Base-by-base conservation (phyloP, 2,113 vertebrate genomes). In the Hypanus sabinus region DNA sequence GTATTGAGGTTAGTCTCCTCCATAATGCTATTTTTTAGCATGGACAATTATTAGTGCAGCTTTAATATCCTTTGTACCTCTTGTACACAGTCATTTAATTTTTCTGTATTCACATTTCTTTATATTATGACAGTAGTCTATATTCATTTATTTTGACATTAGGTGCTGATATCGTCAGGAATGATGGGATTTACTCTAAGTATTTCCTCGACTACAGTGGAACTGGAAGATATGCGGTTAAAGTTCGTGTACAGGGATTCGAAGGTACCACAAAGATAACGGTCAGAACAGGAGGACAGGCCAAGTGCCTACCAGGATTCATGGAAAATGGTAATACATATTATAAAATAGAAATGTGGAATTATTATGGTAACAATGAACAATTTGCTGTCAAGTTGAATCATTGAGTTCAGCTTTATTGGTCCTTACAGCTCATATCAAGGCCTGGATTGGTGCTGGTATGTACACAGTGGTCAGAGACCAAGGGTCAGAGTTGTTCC, bases 121-220 rank as follows among this genome's bases (percentile, higher is more conserved):
- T 68, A 68, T 10, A 18, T 10, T 18, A 68, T 11, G 18, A 68
- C 65, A 68, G 11, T 14, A 5, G 18, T 73, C 20, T 5, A 24
- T 73, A 20, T 73, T 12, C 60, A 4, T n/a, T 24, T 57, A 38
- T 94, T 94, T 95, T 94, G 91, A 94, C 62, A 70, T 18, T 95
- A 97, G 96, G 96, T 95, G 96, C 96, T 93, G 96, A 97, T 95
- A 33, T 94, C 94, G 94, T 95, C 27, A 95, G 95, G 95, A 94
- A 95, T 94, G 96, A 97, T 94, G 96, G 96, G 0, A 94, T 96
- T 94, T 97, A 97, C 95, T 97, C 96, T 3, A 96, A 95, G 90
- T 97, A 96, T 95, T 96, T 97, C 93, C 96, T 96, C 94, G 93
- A 95, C 80, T 95, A 97, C 36, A 46, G 93, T 80, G 85, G n/a